Percentiles rank a stretch among this genome's conserved stretches.
Conservation (phyloP, 2,113 vertebrate species). For the Ciconia stormi region DNA sequence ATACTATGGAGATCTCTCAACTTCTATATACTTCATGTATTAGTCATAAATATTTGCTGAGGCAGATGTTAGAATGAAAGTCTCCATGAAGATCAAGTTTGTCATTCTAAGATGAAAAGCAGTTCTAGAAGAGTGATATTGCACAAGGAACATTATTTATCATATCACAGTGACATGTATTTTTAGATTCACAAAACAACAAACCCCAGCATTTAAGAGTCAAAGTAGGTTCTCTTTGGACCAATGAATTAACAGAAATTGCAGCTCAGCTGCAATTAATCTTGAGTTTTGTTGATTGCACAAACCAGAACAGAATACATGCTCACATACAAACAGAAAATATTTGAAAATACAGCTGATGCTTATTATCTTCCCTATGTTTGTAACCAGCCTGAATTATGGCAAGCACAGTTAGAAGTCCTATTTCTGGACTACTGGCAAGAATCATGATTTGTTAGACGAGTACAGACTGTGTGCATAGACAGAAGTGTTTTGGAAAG, state of each 20-base stretch:
- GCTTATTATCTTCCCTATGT: slow-evolving; percentile 42
- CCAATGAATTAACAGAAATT: slow-evolving; percentile 16
- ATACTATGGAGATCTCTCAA: background rate
- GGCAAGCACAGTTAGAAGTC: background rate
- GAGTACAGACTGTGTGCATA: background rate
- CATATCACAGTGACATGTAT: background rate
- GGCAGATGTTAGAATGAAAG: background rate
- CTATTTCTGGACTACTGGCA: slow-evolving; percentile 5
- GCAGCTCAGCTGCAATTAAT: slow-evolving; percentile 17
- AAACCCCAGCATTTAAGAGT: background rate
- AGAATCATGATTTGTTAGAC: background rate
- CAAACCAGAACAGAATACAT: slow-evolving; percentile 14
- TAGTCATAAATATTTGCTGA: background rate
- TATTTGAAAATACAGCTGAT: slow-evolving; percentile 69
- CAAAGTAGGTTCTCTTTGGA: background rate
- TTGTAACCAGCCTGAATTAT: slow-evolving; percentile 24
- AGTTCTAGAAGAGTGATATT: background rate
- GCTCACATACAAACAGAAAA: slow-evolving; percentile 43
- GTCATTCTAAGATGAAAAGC: background rate
- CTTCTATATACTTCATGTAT: background rate
- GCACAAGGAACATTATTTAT: background rate
- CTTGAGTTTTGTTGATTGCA: background rate
- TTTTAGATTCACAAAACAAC: background rate
- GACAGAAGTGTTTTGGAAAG: background rate
- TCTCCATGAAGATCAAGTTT: background rate